Percentiles rank a stretch among this genome's conserved stretches.
Evolutionary conservation across 1,140 invertebrate genomes (phyloP).

Genomic region (Oncopeltus fasciatus): DNA sequence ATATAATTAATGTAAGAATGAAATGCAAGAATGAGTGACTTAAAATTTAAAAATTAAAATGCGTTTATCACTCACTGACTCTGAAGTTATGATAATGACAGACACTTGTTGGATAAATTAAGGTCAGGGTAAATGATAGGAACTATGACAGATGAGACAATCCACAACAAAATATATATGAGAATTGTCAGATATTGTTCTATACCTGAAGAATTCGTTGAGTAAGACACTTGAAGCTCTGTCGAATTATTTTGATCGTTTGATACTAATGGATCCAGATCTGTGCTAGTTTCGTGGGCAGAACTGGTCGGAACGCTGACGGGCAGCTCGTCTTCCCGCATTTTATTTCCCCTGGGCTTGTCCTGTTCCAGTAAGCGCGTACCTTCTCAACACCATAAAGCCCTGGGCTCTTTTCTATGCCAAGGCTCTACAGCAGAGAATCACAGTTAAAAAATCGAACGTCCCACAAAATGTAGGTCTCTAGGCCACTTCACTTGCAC

Average conservation of each 20-base stretch:
- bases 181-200: neutral
- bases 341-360: conserved; percentile 2
- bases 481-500: conserved; percentile 53
- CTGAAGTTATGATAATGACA: neutral
- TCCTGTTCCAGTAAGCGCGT: conserved; percentile 4
- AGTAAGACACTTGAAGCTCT: conserved; percentile 22
- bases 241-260: conserved; percentile 21
- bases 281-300: conserved; percentile 16
- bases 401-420: conserved; percentile 12
- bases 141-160: neutral
- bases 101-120: conserved; percentile 9
- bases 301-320: conserved; percentile 18
- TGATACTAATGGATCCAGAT: conserved; percentile 14
- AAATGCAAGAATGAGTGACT: neutral
- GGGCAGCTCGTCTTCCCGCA: conserved; percentile 20
- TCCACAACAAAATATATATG: neutral
- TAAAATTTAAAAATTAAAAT: neutral
- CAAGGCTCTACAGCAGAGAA: conserved; percentile 3
- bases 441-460: conserved; percentile 10
- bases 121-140: neutral
- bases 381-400: conserved; percentile 15
- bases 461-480: conserved; percentile 43
- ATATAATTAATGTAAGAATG: too few relatives aligned
- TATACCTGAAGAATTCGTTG: conserved; percentile 22
- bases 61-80: neutral